Percentiles rank a stretch among this genome's conserved stretches.
These are phyloP conservation scores for Orthonyx spaldingii DNA, from an alignment of 2,113 vertebrate species.

Conservation along the genomic window DNA sequence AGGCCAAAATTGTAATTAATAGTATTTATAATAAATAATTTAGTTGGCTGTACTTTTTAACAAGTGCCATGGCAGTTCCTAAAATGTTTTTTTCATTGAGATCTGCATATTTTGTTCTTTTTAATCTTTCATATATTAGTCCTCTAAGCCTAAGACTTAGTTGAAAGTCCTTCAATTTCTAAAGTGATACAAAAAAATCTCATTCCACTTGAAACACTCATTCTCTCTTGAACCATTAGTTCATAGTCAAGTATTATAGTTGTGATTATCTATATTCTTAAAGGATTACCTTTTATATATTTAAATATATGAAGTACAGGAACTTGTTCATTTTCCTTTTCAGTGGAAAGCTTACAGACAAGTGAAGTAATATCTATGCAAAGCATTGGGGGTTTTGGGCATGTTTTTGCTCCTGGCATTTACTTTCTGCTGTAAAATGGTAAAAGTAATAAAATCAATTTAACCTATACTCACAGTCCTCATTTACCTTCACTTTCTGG, in stretches of 20 bases:
- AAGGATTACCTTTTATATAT: background rate
- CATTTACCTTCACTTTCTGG: background rate
- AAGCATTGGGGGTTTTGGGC: background rate
- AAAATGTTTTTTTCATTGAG: background rate
- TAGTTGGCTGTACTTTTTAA: background rate
- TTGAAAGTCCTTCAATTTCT: background rate
- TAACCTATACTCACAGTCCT: background rate
- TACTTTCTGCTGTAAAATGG: background rate
- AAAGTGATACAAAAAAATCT: background rate
- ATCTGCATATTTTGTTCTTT: background rate
- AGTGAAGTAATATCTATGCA: background rate
- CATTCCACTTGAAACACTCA: background rate
- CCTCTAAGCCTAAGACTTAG: background rate
- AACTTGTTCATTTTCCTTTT: background rate
- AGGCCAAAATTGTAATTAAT: slow-evolving; percentile 10
- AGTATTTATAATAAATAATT: slow-evolving; percentile 30
- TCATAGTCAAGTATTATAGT: background rate
- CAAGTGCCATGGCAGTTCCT: background rate
- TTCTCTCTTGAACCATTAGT: background rate
- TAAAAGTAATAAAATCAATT: background rate
- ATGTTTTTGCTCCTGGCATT: background rate
- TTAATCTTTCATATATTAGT: background rate
- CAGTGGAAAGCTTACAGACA: background rate
- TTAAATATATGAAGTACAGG: background rate
- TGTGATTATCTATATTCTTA: background rate